These are phyloP conservation scores for Maconellicoccus hirsutus DNA, from an alignment of 1,140 invertebrate species.

Conservation along the genomic window DNA sequence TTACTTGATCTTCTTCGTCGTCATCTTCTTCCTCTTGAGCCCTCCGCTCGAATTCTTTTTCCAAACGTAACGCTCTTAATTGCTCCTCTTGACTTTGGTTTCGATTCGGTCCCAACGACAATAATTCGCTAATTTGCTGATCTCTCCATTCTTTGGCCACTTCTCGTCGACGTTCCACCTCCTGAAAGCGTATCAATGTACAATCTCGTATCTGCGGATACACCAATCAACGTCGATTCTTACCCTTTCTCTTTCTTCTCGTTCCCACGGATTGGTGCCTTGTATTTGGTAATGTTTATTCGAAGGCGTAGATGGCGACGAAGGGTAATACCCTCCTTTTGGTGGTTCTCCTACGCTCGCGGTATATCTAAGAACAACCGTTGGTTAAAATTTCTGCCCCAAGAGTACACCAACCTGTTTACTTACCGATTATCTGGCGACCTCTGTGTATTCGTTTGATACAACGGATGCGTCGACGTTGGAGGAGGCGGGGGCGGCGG, in stretches of 20 bases:
- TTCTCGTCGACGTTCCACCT: slow-evolving; percentile 55
- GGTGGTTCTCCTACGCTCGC: slow-evolving; percentile 63
- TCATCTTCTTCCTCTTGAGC: slow-evolving; percentile 70
- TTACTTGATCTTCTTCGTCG: slow-evolving; percentile 48
- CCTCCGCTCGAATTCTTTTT: slow-evolving; percentile 76
- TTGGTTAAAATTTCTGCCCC: too few relatives aligned
- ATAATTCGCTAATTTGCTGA: slow-evolving; percentile 68
- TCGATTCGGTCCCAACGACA: slow-evolving; percentile 46
- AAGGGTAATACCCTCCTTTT: slow-evolving; percentile 56
- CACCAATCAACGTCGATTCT: slow-evolving; percentile 14
- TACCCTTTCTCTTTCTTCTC: slow-evolving; percentile 75
- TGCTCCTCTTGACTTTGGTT: slow-evolving; percentile 76
- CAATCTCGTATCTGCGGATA: not conserved
- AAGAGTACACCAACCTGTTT: too few relatives aligned
- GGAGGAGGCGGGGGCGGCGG: slow-evolving; percentile 56
- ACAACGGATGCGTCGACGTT: slow-evolving; percentile 57
- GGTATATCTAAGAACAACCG: slow-evolving; percentile 40
- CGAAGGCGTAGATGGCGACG: slow-evolving; percentile 35
- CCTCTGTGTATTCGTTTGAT: slow-evolving; percentile 33
- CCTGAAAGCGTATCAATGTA: slow-evolving; percentile 33
- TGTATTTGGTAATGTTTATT: slow-evolving; percentile 38
- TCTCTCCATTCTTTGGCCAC: slow-evolving; percentile 61
- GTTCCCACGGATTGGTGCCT: slow-evolving; percentile 70
- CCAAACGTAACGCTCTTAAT: slow-evolving; percentile 64
- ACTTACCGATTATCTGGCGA: slow-evolving; percentile 19